A percentile compares a stretch with the other conserved stretches of the same genome.
phyloP scores from a whole-genome alignment of 2,113 vertebrate species.

The Zapornia atra region DNA sequence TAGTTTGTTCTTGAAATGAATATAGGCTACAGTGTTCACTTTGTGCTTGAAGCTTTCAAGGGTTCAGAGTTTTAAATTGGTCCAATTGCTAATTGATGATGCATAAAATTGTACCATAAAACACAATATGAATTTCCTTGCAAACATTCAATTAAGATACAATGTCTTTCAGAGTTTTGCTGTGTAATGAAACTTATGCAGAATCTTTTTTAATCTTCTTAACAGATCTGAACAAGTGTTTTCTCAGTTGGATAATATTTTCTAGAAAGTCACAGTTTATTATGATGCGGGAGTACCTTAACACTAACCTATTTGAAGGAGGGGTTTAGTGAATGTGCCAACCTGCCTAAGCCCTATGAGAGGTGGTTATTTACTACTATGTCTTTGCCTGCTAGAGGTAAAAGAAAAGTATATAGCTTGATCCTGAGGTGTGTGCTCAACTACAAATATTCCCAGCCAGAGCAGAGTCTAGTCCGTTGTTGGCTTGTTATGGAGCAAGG shows the following conservation, averaged over 20 bases:
- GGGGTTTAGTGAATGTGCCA: accelerated
- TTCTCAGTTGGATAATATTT: background rate
- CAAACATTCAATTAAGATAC: background rate
- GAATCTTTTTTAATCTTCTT: background rate
- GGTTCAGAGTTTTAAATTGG: constrained; percentile 13
- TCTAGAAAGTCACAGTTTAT: background rate
- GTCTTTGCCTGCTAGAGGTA: background rate
- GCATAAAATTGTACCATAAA: constrained; percentile 28
- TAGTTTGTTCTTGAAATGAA: background rate
- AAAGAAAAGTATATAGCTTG: background rate
- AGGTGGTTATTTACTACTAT: background rate
- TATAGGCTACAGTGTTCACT: background rate
- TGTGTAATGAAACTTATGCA: background rate
- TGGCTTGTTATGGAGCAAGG: background rate
- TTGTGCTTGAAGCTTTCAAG: background rate
- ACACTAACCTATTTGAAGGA: background rate
- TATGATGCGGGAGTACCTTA: background rate
- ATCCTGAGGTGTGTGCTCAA: background rate
- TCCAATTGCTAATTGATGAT: constrained; percentile 30
- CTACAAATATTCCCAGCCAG: background rate
- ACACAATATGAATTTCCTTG: background rate
- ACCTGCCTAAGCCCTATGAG: background rate
- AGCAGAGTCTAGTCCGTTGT: too few species aligned
- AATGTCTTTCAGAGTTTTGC: background rate
- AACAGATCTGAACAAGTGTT: background rate